phyloP scores from a whole-genome alignment of 2,888 invertebrate genomes.

The Synanthedon formicaeformis region DNA sequence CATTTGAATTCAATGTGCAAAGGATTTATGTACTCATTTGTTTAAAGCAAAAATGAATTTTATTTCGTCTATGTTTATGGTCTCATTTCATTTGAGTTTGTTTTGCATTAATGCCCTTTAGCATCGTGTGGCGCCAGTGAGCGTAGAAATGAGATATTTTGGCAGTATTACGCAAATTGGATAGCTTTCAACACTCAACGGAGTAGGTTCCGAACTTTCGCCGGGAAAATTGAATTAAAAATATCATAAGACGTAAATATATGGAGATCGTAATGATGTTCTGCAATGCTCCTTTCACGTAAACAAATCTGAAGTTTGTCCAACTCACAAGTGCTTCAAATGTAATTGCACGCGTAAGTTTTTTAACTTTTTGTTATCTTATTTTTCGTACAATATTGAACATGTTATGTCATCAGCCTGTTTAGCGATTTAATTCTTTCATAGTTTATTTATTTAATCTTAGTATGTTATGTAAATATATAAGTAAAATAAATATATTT shows the following conservation, averaged over 20 bases:
- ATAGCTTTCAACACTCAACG: constrained; percentile 72
- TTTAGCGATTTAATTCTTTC: too few relatives aligned
- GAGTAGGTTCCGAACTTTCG: constrained; percentile 69
- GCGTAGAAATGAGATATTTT: constrained; percentile 72
- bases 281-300: constrained; percentile 16
- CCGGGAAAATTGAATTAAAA: constrained; percentile 70
- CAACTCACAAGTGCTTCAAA: neutral
- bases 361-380: neutral
- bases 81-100: constrained; percentile 10
- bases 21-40: constrained; percentile 19
- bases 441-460: too few relatives aligned
- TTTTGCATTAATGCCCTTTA: constrained; percentile 24
- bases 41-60: constrained; percentile 14
- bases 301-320: constrained; percentile 6
- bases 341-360: neutral
- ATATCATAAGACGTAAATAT: constrained; percentile 68
- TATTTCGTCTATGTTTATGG: constrained; percentile 12
- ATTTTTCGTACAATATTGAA: too few relatives aligned
- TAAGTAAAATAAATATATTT: too few relatives aligned
- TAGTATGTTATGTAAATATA: too few relatives aligned
- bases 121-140: constrained; percentile 35
- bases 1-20: constrained; percentile 35
- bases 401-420: too few relatives aligned
- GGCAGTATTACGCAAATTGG: constrained; percentile 72
- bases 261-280: constrained; percentile 59